Evolutionary conservation across 2,797 vertebrate species (phyloP).

Genomic region (Chromobotia macracanthus): DNA sequence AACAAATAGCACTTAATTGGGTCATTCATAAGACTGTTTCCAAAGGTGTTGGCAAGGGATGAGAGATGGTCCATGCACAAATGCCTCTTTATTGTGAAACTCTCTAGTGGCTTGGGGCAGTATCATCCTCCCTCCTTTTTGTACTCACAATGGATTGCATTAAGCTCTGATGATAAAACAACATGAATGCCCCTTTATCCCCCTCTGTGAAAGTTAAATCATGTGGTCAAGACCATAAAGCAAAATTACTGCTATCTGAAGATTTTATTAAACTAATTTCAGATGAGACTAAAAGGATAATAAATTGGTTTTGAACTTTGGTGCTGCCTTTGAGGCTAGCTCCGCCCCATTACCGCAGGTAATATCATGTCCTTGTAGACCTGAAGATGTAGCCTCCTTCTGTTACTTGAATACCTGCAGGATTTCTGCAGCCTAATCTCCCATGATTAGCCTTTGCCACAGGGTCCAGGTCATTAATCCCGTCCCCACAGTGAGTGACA

Average conservation of each 20-base stretch:
- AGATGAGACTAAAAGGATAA: not conserved
- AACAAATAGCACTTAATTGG: slow-evolving; percentile 54
- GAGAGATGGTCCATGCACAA: slow-evolving; percentile 52
- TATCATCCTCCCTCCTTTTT: slow-evolving; percentile 39
- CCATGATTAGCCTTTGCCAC: slow-evolving; percentile 72
- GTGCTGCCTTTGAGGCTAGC: slow-evolving; percentile 37
- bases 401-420: slow-evolving; percentile 50
- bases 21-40: slow-evolving; percentile 54
- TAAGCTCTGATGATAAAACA: slow-evolving; percentile 23
- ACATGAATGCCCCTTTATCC: slow-evolving; percentile 8
- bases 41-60: slow-evolving; percentile 49
- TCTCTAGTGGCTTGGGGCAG: slow-evolving; percentile 46
- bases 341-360: slow-evolving; percentile 36
- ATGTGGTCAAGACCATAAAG: slow-evolving; percentile 34
- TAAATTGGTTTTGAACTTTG: slow-evolving; percentile 38
- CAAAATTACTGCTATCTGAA: slow-evolving; percentile 12
- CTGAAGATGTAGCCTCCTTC: slow-evolving; percentile 57
- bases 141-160: slow-evolving; percentile 43
- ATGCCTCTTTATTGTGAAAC: slow-evolving; percentile 50
- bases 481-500: slow-evolving; percentile 67
- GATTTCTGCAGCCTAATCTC: slow-evolving; percentile 67
- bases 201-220: slow-evolving; percentile 26
- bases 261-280: slow-evolving; percentile 23
- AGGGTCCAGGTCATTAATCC: slow-evolving; percentile 71
- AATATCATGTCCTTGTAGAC: slow-evolving; percentile 50